phyloP scores from a whole-genome alignment of 2,113 vertebrate genomes.

The Trogon melanurus region DNA sequence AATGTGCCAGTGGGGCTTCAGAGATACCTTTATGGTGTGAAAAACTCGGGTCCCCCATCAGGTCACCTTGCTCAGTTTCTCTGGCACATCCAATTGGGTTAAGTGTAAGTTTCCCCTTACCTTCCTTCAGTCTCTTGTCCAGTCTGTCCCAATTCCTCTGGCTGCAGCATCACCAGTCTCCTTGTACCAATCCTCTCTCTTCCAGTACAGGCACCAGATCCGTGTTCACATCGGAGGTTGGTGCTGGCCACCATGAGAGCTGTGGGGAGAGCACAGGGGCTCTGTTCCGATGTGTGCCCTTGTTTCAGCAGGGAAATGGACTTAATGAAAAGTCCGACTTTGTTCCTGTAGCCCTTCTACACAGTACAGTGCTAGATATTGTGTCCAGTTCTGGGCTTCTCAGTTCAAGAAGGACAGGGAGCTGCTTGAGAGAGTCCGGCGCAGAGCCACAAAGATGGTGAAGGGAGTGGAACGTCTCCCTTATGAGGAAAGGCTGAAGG shows the following conservation, averaged over 20 bases:
- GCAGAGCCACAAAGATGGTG: too few relatives aligned
- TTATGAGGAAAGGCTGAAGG: too few relatives aligned
- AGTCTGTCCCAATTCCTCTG: neutral
- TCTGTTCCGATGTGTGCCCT: neutral
- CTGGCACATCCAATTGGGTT: neutral
- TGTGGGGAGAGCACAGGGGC: neutral
- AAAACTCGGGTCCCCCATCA: neutral
- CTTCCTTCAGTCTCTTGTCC: neutral
- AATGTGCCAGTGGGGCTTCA: neutral
- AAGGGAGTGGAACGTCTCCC: too few relatives aligned
- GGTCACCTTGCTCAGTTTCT: neutral
- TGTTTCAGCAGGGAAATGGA: neutral
- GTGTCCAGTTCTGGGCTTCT: too few relatives aligned
- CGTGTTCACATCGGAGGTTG: neutral
- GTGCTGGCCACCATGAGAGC: neutral
- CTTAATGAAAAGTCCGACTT: neutral
- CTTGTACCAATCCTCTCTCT: neutral
- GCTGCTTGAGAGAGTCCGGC: too few relatives aligned
- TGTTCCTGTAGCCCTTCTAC: neutral
- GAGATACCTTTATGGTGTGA: neutral
- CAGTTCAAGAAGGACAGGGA: too few relatives aligned
- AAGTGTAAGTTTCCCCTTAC: neutral
- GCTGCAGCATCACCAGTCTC: neutral
- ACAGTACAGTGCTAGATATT: neutral
- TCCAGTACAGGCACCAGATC: neutral